phyloP scores from a whole-genome alignment of 2,797 vertebrate species.

The Carduelis carduelis region DNA sequence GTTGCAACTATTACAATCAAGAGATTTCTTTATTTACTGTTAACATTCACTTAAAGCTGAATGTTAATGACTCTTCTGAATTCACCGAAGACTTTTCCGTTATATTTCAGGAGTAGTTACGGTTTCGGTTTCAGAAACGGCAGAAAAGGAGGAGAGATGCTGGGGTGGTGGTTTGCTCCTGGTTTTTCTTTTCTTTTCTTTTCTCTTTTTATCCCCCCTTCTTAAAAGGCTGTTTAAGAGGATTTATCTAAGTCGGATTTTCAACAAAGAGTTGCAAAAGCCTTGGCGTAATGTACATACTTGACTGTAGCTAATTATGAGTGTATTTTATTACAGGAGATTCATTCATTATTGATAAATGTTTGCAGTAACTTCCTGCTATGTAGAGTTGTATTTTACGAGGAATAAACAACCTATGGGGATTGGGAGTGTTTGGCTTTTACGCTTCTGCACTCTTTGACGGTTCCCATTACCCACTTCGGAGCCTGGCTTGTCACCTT shows the following conservation, averaged over 20 bases:
- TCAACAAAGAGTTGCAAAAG: conserved; percentile 65
- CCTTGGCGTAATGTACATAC: conserved; percentile 62
- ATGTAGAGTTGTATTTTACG: conserved; percentile 70
- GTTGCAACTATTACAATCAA: conserved; percentile 81
- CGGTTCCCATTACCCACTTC: background rate
- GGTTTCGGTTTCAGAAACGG: conserved; percentile 57
- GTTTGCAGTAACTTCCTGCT: conserved; percentile 77
- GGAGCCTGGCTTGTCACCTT: background rate
- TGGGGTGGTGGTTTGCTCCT: background rate
- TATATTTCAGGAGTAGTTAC: conserved; percentile 77
- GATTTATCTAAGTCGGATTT: conserved; percentile 63
- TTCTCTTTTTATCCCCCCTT: background rate
- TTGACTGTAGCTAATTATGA: conserved; percentile 73
- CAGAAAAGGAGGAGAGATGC: background rate
- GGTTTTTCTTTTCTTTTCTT: too few species aligned
- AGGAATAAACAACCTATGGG: conserved; percentile 69
- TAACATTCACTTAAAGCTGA: conserved; percentile 84
- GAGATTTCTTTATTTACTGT: conserved; percentile 86
- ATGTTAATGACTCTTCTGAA: conserved; percentile 82
- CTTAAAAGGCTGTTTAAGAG: conserved; percentile 50
- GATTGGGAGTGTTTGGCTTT: conserved; percentile 28
- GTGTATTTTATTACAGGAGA: conserved; percentile 78
- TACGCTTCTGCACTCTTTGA: background rate
- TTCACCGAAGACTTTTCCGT: conserved; percentile 77
- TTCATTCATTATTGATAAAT: conserved; percentile 80